These are phyloP conservation scores for Nasonia giraulti DNA, from an alignment of 1,140 invertebrate genomes.

Conservation along the genomic window DNA sequence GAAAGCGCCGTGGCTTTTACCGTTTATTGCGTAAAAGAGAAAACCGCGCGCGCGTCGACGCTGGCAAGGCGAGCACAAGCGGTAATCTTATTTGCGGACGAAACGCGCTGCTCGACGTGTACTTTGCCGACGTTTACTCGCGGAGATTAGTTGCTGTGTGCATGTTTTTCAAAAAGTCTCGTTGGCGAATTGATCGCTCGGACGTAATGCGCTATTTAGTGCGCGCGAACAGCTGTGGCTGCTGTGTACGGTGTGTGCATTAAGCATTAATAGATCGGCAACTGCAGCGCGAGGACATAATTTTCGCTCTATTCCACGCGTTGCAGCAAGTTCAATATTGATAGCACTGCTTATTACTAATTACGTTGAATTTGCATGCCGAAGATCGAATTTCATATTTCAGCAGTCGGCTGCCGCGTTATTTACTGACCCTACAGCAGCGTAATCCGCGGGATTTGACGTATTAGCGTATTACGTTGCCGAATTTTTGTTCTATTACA, in stretches of 20 bases:
- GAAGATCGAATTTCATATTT: constrained; percentile 9
- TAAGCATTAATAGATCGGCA: too few relatives aligned
- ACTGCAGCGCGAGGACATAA: not conserved
- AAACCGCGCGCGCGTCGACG: constrained; percentile 49
- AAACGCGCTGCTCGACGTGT: constrained; percentile 5
- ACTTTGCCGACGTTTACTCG: not conserved
- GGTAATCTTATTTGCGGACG: constrained; percentile 57
- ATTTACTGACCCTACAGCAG: not conserved
- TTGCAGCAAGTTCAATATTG: not conserved
- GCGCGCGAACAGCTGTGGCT: too few relatives aligned
- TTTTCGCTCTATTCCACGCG: not conserved
- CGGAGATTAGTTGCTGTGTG: not conserved
- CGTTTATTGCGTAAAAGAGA: constrained; percentile 62
- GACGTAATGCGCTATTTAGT: too few relatives aligned
- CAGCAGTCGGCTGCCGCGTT: not conserved
- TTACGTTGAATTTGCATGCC: constrained; percentile 1
- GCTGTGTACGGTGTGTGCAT: too few relatives aligned
- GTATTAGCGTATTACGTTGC: not conserved
- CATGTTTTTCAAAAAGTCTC: too few relatives aligned
- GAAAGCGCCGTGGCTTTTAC: constrained; percentile 59
- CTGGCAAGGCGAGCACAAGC: constrained; percentile 21
- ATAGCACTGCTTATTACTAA: constrained; percentile 8
- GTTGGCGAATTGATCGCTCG: too few relatives aligned
- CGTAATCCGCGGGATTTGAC: not conserved
- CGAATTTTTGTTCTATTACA: not conserved